These are phyloP conservation scores for Unio pictorum DNA, from an alignment of 2,888 invertebrate species.

Conservation along the genomic window DNA sequence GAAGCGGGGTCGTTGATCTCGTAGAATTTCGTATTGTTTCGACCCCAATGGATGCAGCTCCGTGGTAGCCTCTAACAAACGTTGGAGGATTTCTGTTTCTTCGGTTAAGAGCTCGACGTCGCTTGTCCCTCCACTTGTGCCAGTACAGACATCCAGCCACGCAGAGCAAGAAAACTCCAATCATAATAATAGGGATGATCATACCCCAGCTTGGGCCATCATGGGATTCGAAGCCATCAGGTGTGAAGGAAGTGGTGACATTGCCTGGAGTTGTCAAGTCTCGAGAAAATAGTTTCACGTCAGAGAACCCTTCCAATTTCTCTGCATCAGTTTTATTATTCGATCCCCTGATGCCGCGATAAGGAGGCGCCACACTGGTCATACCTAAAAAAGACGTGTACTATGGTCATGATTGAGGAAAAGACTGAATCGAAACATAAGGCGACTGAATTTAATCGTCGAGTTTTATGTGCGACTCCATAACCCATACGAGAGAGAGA, in stretches of 20 bases:
- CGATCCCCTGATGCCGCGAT: no score
- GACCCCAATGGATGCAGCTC: slow-evolving; percentile 20
- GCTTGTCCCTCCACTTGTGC: slow-evolving; percentile 46
- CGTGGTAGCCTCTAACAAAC: slow-evolving; percentile 31
- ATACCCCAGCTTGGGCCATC: slow-evolving; percentile 44
- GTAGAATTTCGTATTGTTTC: slow-evolving; percentile 43
- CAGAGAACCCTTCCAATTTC: no score
- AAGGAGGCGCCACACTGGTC: no score
- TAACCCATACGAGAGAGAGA: no score
- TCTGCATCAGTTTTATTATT: no score
- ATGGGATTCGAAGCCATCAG: slow-evolving; percentile 1
- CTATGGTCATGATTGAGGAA: no score
- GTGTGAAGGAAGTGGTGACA: background rate
- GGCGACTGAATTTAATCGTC: no score
- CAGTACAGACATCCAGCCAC: slow-evolving; percentile 50
- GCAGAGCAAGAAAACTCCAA: slow-evolving; percentile 40
- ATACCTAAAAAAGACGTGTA: no score
- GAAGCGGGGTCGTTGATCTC: slow-evolving; percentile 46
- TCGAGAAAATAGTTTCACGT: no score
- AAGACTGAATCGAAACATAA: no score
- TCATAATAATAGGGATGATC: slow-evolving; percentile 45
- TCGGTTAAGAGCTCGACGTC: slow-evolving; percentile 16
- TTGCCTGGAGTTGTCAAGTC: no score
- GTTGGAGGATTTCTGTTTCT: slow-evolving; percentile 18
- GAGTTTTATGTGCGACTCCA: no score